A percentile compares a stretch with the other conserved stretches of the same genome.
Conservation (phyloP, 2,113 vertebrate species). For the Amphilophus citrinellus region DNA sequence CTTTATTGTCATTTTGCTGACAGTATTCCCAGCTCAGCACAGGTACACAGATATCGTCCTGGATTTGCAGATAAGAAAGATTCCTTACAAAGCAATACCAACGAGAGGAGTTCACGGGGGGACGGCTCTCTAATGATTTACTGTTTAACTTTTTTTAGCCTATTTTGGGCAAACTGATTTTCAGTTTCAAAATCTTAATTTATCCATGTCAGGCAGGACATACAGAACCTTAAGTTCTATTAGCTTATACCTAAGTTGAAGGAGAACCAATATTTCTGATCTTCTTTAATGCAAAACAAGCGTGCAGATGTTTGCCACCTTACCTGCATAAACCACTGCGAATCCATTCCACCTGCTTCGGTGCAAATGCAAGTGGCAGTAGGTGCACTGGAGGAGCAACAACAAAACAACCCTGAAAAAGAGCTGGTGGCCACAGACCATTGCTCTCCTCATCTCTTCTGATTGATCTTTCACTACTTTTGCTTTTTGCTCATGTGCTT, state of each 20-base stretch:
- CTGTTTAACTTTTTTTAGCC: conserved; percentile 35
- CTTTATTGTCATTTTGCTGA: conserved; percentile 70
- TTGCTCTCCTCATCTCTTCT: too few species aligned
- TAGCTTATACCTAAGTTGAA: conserved; percentile 14
- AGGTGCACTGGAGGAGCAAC: too few species aligned
- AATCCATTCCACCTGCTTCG: not conserved
- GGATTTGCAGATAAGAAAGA: conserved; percentile 44
- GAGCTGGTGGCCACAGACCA: too few species aligned
- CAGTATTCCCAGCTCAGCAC: conserved; percentile 65
- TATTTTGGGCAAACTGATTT: conserved; percentile 36
- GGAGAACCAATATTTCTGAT: conserved; percentile 8
- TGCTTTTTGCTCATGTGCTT: too few species aligned
- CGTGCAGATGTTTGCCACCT: not conserved
- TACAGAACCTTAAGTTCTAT: not conserved
- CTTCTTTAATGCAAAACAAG: conserved; percentile 4
- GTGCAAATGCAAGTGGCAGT: not conserved
- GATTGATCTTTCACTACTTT: too few species aligned
- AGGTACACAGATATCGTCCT: conserved; percentile 44
- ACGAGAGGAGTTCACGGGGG: conserved; percentile 29
- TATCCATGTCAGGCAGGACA: conserved; percentile 23
- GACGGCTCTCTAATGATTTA: conserved; percentile 29
- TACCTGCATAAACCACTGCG: not conserved
- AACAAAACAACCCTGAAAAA: too few species aligned
- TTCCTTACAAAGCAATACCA: conserved; percentile 68
- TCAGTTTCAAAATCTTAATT: conserved; percentile 36